phyloP scores from a whole-genome alignment of 2,888 invertebrate genomes.

The Cephus sareptanus region DNA sequence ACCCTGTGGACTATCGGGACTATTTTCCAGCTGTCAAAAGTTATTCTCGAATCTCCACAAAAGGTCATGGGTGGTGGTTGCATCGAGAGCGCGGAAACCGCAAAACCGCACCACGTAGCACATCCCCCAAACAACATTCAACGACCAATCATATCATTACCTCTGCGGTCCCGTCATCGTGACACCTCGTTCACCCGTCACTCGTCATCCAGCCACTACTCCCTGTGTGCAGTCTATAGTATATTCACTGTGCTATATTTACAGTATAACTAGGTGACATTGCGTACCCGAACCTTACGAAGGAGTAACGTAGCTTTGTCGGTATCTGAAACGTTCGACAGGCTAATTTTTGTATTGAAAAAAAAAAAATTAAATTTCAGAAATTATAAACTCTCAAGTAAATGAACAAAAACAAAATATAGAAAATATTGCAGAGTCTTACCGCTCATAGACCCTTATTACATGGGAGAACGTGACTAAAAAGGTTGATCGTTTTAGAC shows the following conservation, averaged over 20 bases:
- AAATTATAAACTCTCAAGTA: too few relatives aligned
- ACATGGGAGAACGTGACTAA: not conserved
- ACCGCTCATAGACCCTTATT: not conserved
- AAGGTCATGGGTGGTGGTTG: not conserved
- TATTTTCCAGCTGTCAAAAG: not conserved
- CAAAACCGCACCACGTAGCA: constrained; percentile 58
- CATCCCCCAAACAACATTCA: constrained; percentile 58
- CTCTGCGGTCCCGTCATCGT: constrained; percentile 60
- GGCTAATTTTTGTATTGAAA: not conserved
- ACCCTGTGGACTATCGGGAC: not conserved
- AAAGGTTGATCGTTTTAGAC: not conserved
- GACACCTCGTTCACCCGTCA: constrained; percentile 63
- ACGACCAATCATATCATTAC: constrained; percentile 65
- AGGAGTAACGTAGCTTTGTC: not conserved
- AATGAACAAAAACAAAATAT: too few relatives aligned
- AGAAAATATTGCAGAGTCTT: too few relatives aligned
- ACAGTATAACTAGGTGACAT: not conserved
- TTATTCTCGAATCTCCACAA: not conserved
- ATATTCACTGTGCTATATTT: not conserved
- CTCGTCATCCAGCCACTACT: constrained; percentile 49
- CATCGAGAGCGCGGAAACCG: constrained; percentile 52
- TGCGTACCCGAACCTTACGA: not conserved
- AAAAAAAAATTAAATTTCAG: too few relatives aligned
- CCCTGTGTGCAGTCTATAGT: not conserved
- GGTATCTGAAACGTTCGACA: not conserved